phyloP scores from a whole-genome alignment of 2,888 invertebrate genomes.

The Drosophila bunnanda region DNA sequence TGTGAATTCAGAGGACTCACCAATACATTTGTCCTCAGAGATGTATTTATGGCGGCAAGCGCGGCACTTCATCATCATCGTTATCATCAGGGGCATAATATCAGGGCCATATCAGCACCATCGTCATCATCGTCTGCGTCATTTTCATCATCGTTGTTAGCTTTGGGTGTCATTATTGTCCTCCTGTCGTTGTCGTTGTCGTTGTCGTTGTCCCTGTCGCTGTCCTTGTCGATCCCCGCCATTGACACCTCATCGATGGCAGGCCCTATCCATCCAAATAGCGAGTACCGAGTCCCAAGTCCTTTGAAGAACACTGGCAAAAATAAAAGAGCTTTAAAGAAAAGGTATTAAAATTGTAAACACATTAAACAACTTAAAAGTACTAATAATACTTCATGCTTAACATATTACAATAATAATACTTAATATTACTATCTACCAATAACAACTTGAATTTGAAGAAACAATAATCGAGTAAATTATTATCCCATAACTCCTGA shows the following conservation, averaged over 20 bases:
- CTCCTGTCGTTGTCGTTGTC: neutral
- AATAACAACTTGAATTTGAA: no score
- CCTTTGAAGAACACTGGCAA: constrained; percentile 5
- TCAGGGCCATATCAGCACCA: constrained; percentile 38
- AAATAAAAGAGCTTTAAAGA: neutral
- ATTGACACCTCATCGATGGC: constrained; percentile 57
- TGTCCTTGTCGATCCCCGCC: constrained; percentile 24
- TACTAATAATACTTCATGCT: no score
- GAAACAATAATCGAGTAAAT: no score
- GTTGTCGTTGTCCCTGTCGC: constrained; percentile 2
- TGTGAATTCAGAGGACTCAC: constrained; percentile 11
- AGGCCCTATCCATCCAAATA: constrained; percentile 3
- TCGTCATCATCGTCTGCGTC: constrained; percentile 27
- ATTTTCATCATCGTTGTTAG: constrained; percentile 38
- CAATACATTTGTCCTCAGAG: constrained; percentile 59
- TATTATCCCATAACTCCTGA: no score
- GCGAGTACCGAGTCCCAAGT: neutral
- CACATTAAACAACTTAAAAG: no score
- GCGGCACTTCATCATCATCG: constrained; percentile 51
- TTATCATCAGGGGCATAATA: constrained; percentile 9
- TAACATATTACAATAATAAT: no score
- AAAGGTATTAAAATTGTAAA: no score
- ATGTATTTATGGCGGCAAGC: constrained; percentile 60
- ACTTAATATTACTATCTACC: no score
- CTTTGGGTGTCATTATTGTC: constrained; percentile 46